Evolutionary conservation across 1,140 invertebrate species (phyloP).

Genomic region (Xylocopa sonorina): DNA sequence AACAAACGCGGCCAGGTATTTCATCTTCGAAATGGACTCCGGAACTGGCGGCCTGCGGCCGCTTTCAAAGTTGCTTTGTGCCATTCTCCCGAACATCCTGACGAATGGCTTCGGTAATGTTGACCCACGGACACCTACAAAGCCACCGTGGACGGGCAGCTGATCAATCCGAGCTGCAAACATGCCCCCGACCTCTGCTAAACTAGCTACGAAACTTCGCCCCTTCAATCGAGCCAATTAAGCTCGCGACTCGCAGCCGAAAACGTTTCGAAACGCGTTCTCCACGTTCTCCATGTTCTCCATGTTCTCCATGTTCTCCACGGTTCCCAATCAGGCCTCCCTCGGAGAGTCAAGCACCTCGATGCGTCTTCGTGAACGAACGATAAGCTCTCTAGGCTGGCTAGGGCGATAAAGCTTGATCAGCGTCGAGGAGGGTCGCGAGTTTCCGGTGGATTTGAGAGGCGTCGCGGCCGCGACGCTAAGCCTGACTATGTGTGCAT

Average conservation of each 20-base stretch:
- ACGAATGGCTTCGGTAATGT: constrained; percentile 24
- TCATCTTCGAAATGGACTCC: constrained; percentile 34
- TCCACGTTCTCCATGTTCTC: background rate
- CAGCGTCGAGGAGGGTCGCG: constrained; percentile 12
- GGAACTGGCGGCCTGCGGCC: background rate
- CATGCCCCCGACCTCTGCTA: background rate
- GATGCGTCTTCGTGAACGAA: constrained; percentile 35
- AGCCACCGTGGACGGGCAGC: background rate
- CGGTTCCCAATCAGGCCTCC: background rate
- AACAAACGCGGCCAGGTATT: constrained; percentile 8
- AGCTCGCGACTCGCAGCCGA: too few species aligned
- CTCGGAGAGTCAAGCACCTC: constrained; percentile 4
- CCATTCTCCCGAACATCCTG: background rate
- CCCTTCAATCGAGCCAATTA: too few species aligned
- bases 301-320: background rate
- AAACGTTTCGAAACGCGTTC: too few species aligned
- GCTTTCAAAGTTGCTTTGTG: constrained; percentile 27
- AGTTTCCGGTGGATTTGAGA: constrained; percentile 27
- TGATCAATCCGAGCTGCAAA: background rate
- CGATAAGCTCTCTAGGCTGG: constrained; percentile 15
- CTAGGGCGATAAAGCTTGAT: constrained; percentile 29
- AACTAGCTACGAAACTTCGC: background rate
- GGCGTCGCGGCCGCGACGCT: background rate
- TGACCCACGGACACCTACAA: constrained; percentile 20
- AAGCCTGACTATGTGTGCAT: background rate